Evolutionary conservation across 2,888 invertebrate species (phyloP).

Genomic region (Cerceris ruficornis): DNA sequence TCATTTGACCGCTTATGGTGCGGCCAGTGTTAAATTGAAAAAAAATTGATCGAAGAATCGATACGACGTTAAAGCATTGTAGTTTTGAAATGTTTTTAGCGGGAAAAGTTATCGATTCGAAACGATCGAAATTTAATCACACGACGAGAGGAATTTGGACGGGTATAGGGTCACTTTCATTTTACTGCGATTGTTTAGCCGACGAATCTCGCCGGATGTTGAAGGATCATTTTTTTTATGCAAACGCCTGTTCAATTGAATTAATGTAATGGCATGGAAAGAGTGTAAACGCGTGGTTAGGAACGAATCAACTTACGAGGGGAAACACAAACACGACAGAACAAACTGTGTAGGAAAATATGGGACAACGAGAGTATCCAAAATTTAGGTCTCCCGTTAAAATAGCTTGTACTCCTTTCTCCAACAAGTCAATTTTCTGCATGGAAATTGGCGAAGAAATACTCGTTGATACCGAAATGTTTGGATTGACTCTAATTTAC

Average conservation of each 20-base stretch:
- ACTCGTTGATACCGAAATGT: too few relatives aligned
- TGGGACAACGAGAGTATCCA: conserved; percentile 19
- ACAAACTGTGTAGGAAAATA: conserved; percentile 19
- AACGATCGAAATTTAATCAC: background rate
- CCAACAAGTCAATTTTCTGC: background rate
- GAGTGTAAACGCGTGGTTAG: conserved; percentile 32
- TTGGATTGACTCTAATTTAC: too few relatives aligned
- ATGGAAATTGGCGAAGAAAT: too few relatives aligned
- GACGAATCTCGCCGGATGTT: conserved; percentile 9
- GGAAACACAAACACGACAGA: background rate
- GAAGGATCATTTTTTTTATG: conserved; percentile 27
- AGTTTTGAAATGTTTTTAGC: too few relatives aligned
- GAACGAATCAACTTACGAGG: conserved; percentile 38
- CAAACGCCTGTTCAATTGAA: conserved; percentile 54
- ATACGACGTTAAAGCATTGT: too few relatives aligned
- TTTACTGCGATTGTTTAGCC: background rate
- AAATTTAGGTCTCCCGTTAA: conserved; percentile 2
- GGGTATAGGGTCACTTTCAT: background rate
- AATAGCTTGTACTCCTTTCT: background rate
- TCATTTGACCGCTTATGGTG: too few relatives aligned
- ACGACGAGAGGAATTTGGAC: background rate
- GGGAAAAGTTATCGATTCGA: background rate
- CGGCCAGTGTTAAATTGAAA: too few relatives aligned
- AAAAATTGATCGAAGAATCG: too few relatives aligned
- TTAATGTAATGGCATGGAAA: conserved; percentile 56